These are phyloP conservation scores for Sphaeramia orbicularis DNA, from an alignment of 2,797 vertebrate species.

Conservation along the genomic window DNA sequence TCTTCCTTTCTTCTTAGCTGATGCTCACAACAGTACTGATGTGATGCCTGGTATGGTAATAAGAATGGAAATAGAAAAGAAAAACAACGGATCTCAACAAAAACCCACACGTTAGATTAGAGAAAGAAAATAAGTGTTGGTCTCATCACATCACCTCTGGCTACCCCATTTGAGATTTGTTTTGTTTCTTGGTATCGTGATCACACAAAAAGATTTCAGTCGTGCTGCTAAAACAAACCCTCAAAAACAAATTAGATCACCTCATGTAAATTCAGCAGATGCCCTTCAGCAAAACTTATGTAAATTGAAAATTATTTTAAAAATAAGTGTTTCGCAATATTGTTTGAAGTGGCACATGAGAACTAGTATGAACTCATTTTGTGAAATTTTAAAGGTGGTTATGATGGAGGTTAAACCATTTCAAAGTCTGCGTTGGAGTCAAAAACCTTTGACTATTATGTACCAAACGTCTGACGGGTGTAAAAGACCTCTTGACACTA, in stretches of 20 bases:
- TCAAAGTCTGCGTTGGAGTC: slow-evolving; percentile 8
- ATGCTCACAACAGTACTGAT: too few species aligned
- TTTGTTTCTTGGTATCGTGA: neutral
- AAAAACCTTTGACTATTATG: neutral
- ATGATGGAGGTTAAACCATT: slow-evolving; percentile 3
- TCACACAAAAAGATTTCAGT: slow-evolving; percentile 7
- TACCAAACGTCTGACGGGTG: slow-evolving; percentile 24
- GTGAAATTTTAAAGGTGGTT: neutral
- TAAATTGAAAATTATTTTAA: slow-evolving; percentile 1
- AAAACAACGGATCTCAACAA: too few species aligned
- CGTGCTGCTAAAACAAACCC: neutral
- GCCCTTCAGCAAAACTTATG: slow-evolving; percentile 9
- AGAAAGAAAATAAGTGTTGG: neutral
- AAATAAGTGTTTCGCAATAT: neutral
- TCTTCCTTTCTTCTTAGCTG: too few species aligned
- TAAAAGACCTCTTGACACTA: neutral
- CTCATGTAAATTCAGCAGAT: slow-evolving; percentile 36
- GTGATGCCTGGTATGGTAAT: too few species aligned
- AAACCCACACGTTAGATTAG: too few species aligned
- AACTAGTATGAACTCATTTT: neutral
- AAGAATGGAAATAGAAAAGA: too few species aligned
- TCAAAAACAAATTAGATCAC: neutral
- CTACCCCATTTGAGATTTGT: neutral
- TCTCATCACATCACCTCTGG: neutral
- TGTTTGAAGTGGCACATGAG: neutral